Conservation (phyloP, 2,888 invertebrate genomes). For the Pimpla rufipes region DNA sequence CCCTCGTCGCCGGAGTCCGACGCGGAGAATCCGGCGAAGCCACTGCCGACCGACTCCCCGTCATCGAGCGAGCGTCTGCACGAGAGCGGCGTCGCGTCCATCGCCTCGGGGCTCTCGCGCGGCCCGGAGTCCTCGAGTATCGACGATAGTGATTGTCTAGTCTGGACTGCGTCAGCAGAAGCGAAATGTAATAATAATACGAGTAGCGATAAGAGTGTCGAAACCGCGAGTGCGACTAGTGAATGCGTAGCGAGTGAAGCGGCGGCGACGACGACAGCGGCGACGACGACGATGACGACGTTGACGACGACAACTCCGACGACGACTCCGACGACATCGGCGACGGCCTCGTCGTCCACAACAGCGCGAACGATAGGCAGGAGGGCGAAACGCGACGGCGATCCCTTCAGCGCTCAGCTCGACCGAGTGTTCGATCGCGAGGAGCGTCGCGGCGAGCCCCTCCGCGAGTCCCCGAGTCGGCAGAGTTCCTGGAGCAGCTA, state of each 20-base stretch:
- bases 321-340: slow-evolving; percentile 31
- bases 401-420: slow-evolving; percentile 90
- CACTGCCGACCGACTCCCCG: slow-evolving; percentile 64
- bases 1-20: slow-evolving; percentile 83
- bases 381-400: slow-evolving; percentile 86
- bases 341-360: slow-evolving; percentile 59
- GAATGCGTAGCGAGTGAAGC: slow-evolving; percentile 57
- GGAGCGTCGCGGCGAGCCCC: slow-evolving; percentile 85
- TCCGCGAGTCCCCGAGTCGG: slow-evolving; percentile 87
- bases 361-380: slow-evolving; percentile 64
- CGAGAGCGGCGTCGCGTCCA: slow-evolving; percentile 62
- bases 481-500: slow-evolving; percentile 93
- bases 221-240: slow-evolving; percentile 68
- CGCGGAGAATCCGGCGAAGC: slow-evolving; percentile 62
- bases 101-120: not conserved
- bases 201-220: slow-evolving; percentile 80
- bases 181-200: slow-evolving; percentile 80
- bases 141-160: slow-evolving; percentile 84
- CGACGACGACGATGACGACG: slow-evolving; percentile 47
- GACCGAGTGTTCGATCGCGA: slow-evolving; percentile 91
- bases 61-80: slow-evolving; percentile 69
- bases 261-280: slow-evolving; percentile 45
- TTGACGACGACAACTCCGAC: slow-evolving; percentile 57
- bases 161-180: slow-evolving; percentile 86
- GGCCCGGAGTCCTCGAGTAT: slow-evolving; percentile 82